Conservation (phyloP, 2,797 vertebrate genomes). For the Leuciscus waleckii region DNA sequence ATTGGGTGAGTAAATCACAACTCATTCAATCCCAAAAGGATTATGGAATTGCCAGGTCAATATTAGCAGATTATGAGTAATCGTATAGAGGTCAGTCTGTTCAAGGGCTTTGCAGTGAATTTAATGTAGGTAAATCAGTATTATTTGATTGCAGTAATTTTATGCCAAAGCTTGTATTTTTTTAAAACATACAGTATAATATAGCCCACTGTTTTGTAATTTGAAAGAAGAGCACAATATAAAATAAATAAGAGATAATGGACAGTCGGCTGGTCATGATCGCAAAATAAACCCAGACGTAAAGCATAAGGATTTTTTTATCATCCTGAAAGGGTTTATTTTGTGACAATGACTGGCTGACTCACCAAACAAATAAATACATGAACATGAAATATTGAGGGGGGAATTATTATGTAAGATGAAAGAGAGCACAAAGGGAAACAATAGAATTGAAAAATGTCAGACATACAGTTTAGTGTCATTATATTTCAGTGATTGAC, state of each 20-base stretch:
- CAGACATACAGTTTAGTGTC: neutral
- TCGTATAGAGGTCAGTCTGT: slow-evolving; percentile 34
- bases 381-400: slow-evolving; percentile 2
- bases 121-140: slow-evolving; percentile 17
- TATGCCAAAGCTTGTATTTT: neutral
- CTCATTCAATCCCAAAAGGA: slow-evolving; percentile 41
- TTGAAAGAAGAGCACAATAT: slow-evolving; percentile 2
- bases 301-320: neutral
- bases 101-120: slow-evolving; percentile 13
- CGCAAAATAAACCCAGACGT: neutral
- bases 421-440: neutral
- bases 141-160: neutral
- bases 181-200: neutral
- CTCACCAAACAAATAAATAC: neutral
- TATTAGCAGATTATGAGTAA: slow-evolving; percentile 51
- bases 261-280: neutral
- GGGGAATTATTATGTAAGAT: neutral
- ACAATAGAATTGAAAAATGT: neutral
- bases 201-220: slow-evolving; percentile 8
- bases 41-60: slow-evolving; percentile 49
- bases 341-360: neutral
- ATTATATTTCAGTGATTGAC: neutral
- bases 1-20: slow-evolving; percentile 35
- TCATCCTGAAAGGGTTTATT: neutral
- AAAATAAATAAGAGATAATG: neutral